Conservation (phyloP, 1,140 invertebrate species). For the Steinernema khuongi region DNA sequence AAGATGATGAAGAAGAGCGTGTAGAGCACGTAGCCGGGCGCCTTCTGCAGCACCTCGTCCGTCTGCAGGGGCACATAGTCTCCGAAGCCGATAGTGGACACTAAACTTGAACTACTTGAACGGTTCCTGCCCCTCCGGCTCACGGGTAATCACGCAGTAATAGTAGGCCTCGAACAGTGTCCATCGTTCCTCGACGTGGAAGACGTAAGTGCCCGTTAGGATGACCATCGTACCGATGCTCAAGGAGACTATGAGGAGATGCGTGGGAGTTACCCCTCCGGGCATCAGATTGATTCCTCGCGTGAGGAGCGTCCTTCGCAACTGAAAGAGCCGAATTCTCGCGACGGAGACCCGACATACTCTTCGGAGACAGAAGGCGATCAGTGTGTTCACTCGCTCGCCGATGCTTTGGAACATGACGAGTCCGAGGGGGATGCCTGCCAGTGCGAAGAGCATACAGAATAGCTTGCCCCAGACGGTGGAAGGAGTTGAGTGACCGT, state of each 20-base stretch:
- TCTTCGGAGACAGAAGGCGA: slow-evolving; percentile 77
- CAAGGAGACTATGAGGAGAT: slow-evolving; percentile 49
- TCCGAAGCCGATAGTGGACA: slow-evolving; percentile 63
- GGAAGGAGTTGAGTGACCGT: slow-evolving; percentile 60
- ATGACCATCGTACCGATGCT: slow-evolving; percentile 48
- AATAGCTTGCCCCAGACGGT: slow-evolving; percentile 59
- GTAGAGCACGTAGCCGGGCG: slow-evolving; percentile 93
- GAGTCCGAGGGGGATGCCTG: slow-evolving; percentile 72
- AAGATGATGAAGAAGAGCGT: slow-evolving; percentile 97
- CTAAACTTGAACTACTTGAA: slow-evolving; percentile 25
- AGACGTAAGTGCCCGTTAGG: slow-evolving; percentile 45
- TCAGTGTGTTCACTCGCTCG: slow-evolving; percentile 89
- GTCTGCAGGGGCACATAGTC: slow-evolving; percentile 71
- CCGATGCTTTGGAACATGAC: slow-evolving; percentile 98
- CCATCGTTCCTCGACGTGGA: slow-evolving; percentile 79
- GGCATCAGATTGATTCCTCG: slow-evolving; percentile 26
- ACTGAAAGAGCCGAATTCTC: slow-evolving; percentile 25
- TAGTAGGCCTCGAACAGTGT: slow-evolving; percentile 95
- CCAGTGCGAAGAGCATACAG: slow-evolving; percentile 60
- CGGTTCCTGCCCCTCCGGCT: slow-evolving; percentile 64
- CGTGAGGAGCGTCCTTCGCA: slow-evolving; percentile 19
- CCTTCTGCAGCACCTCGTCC: slow-evolving; percentile 82
- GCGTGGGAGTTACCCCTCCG: slow-evolving; percentile 43
- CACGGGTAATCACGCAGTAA: slow-evolving; percentile 96
- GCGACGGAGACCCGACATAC: slow-evolving; percentile 5